Evolutionary conservation across 2,113 vertebrate genomes (phyloP), one percentile per base, ranked within the genome.

Genomic region (Rhea pennata): DNA sequence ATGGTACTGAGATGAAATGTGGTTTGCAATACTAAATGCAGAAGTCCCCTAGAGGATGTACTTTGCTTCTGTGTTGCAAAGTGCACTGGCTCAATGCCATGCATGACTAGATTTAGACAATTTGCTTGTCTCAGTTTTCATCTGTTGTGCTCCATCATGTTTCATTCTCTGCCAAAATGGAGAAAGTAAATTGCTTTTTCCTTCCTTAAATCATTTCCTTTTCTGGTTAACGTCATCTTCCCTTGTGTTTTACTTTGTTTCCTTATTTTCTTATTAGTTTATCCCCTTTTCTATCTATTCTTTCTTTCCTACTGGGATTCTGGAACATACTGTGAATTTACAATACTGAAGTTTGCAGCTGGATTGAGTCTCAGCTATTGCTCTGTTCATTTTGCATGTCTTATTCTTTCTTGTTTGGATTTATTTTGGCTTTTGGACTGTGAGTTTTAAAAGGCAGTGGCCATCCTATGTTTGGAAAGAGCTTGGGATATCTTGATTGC

Each of bases 101-200:
- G n/a, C 4, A 6, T 62, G 70, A 73, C 19, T 36, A 42, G 21
- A 33, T 58, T 56, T 87, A 84, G 58, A 24, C 19, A 16, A 4
- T 61, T 59, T 70, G 6, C 72, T 87, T 58, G 48, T 90, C 80
- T 94, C 2, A 0, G 2, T 85, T 92, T 91, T 75, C 66, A 42
- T 75, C 87, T 84, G 56, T 73, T 62, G 33, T 54, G 48, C 46
- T 89, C 44, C 44, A 79, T 1, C 6, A 1, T 29, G 39, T 66
- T 90, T 84, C 36, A 53, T 82, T 81, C 76, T 53, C 54, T 85
- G 62, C 84, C 77, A 77, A 87, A 93, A 71, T 2, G 46, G 70
- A 66, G 71, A 93, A 85, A 83, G 36, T 27, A 73, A 78, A 87
- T 83, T 58, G 50, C 71, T 77, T 95, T 90, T 89, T 51, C 79